Percentiles rank a stretch among this genome's conserved stretches.
These are phyloP conservation scores for Aspidapion aeneum DNA, from an alignment of 2,888 invertebrate genomes.

Conservation along the genomic window DNA sequence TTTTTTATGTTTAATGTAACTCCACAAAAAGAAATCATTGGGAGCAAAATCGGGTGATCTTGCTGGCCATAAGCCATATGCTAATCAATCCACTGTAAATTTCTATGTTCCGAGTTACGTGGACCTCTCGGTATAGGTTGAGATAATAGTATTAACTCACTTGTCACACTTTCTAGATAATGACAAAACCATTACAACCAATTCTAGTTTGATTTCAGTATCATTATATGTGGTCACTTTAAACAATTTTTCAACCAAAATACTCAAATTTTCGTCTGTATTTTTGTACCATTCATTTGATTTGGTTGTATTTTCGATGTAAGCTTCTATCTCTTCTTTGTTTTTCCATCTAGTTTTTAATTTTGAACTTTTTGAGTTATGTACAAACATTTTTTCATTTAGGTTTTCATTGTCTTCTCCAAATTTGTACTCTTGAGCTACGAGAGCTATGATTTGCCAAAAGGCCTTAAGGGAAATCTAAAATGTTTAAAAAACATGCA, in stretches of 20 bases:
- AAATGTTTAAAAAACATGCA: constrained; percentile 24
- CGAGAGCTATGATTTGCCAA: constrained; percentile 47
- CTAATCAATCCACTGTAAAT: too few species aligned
- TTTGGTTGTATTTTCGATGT: constrained; percentile 45
- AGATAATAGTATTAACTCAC: too few species aligned
- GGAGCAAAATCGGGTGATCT: too few species aligned
- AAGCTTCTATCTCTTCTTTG: constrained; percentile 41
- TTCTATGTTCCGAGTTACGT: too few species aligned
- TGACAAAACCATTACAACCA: constrained; percentile 56
- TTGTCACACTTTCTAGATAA: constrained; percentile 57
- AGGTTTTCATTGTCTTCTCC: constrained; percentile 26
- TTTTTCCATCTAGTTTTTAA: constrained; percentile 32
- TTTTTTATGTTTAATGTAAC: too few species aligned
- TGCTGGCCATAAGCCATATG: too few species aligned
- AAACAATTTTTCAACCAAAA: constrained; percentile 52
- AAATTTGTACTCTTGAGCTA: constrained; percentile 48
- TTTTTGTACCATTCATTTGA: constrained; percentile 57
- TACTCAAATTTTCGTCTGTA: constrained; percentile 55
- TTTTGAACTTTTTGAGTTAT: constrained; percentile 8
- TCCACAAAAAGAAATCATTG: too few species aligned
- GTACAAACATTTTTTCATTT: constrained; percentile 11
- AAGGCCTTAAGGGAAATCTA: constrained; percentile 49
- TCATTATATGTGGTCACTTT: constrained; percentile 59
- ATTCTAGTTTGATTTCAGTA: constrained; percentile 57
- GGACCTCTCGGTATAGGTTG: too few species aligned